Evolutionary conservation across 2,797 vertebrate species (phyloP), one percentile per base, ranked within the genome.

Genomic region (Ara ararauna): DNA sequence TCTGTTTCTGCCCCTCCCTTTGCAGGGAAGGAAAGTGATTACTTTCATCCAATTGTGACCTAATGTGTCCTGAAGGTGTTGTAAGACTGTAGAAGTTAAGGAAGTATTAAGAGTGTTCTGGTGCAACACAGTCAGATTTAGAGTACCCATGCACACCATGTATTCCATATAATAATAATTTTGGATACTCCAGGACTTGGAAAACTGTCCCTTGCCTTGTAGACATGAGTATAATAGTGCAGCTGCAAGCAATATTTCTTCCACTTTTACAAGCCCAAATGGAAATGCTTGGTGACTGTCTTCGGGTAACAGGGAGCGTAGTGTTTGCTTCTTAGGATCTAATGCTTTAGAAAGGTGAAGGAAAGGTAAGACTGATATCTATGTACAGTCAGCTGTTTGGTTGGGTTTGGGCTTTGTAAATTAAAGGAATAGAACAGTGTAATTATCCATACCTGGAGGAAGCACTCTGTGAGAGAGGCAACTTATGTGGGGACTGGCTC

Each of bases 81-180:
- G 16, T 29, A 75, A 78, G 9, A 9, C 30, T 48, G 18, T 9
- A 45, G 40, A 78, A 60, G 15, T 42, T 34, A 47, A 67, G 80
- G 32, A 48, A 70, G 13, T 2, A 24, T 38, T 65, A 19, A 14
- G 8, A 5, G 7, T 36, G 23, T 13, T 51, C 11, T 66, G 50
- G 29, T 10, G 6, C 5, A 84, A 5, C 15, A 64, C 15, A 42
- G 38, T 56, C 54, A 34, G 20, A 5, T 11, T 51, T 42, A 40
- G 0, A 36, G 11, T 21, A 44, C 8, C 10, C 10, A 36, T 9
- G 8, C 2, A n/a, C 13, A 5, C 4, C 5, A n/a, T 14, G 32
- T 21, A 22, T 56, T 75, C 27, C 34, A 4, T 42, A 22, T 13
- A 40, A 48, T 48, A 62, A 40, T 22, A 6, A 70, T 30, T 66